These are phyloP conservation scores for Liparis tanakae DNA, from an alignment of 2,797 vertebrate genomes.

Conservation along the genomic window DNA sequence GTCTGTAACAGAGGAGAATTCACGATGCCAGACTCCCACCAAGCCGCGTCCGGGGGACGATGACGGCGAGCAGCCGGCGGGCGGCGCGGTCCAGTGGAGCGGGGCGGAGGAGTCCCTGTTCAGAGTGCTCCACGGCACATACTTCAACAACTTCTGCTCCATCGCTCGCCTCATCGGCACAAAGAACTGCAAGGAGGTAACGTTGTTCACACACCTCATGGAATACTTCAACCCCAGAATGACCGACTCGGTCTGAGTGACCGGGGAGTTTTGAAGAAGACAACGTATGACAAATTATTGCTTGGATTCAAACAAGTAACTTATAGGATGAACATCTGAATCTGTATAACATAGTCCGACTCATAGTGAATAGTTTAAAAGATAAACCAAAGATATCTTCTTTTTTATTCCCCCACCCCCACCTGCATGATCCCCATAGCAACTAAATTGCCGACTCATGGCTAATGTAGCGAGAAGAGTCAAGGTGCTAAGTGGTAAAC, in stretches of 20 bases:
- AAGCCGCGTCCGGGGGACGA: conserved; percentile 88
- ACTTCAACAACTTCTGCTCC: conserved; percentile 99
- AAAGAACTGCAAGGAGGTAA: conserved; percentile 97
- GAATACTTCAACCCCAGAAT: neutral
- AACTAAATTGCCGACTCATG: neutral
- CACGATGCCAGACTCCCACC: conserved; percentile 94
- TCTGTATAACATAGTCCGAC: neutral
- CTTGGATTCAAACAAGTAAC: no score
- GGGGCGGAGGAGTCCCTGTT: conserved; percentile 96
- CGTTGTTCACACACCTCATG: neutral
- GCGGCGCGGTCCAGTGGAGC: conserved; percentile 89
- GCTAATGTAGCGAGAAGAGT: no score
- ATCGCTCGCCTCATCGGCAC: conserved; percentile 95
- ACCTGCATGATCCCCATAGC: conserved; percentile 22
- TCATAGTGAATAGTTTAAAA: no score
- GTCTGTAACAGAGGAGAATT: conserved; percentile 89
- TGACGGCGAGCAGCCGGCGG: conserved; percentile 70
- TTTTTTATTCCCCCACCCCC: neutral
- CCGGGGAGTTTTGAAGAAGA: neutral
- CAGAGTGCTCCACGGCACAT: conserved; percentile 95
- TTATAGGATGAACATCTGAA: neutral
- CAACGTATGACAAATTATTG: no score
- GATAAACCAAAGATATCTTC: neutral
- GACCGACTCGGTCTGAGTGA: neutral
- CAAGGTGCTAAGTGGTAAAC: no score